These are phyloP conservation scores for Mya arenaria DNA, from an alignment of 1,140 invertebrate genomes.

Conservation along the genomic window DNA sequence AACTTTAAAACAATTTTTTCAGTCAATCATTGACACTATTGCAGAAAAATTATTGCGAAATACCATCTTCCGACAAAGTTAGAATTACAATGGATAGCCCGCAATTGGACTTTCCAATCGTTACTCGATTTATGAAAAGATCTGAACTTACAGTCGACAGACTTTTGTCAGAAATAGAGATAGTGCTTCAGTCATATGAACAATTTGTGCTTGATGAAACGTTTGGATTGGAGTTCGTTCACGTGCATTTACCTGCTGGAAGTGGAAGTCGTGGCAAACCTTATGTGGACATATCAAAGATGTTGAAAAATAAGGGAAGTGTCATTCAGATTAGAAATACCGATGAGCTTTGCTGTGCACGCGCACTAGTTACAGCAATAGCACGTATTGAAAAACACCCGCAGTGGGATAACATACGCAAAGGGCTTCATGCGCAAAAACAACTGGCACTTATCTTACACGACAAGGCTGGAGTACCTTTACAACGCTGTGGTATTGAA, in stretches of 20 bases:
- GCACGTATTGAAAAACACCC: slow-evolving; percentile 3
- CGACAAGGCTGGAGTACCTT: neutral
- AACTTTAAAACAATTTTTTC: neutral
- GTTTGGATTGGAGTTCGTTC: slow-evolving; percentile 1
- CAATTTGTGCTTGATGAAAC: slow-evolving; percentile 15
- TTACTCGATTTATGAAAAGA: neutral
- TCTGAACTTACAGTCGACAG: neutral
- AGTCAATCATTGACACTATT: neutral
- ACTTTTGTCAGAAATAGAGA: slow-evolving; percentile 3
- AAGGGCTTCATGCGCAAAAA: neutral
- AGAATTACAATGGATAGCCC: neutral
- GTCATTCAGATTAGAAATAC: slow-evolving; percentile 13
- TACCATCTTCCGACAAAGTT: neutral
- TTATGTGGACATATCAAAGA: neutral
- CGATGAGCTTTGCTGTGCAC: neutral
- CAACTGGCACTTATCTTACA: neutral
- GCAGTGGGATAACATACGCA: neutral
- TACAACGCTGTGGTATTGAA: neutral
- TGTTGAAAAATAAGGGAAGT: slow-evolving; percentile 21
- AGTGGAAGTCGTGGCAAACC: neutral
- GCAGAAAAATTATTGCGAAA: no score
- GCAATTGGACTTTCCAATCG: neutral
- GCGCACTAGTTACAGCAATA: slow-evolving; percentile 5
- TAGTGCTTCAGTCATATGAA: slow-evolving; percentile 11
- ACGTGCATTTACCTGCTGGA: neutral